Evolutionary conservation across 1,140 invertebrate species (phyloP).

Genomic region (Drosophila nigromelanica): DNA sequence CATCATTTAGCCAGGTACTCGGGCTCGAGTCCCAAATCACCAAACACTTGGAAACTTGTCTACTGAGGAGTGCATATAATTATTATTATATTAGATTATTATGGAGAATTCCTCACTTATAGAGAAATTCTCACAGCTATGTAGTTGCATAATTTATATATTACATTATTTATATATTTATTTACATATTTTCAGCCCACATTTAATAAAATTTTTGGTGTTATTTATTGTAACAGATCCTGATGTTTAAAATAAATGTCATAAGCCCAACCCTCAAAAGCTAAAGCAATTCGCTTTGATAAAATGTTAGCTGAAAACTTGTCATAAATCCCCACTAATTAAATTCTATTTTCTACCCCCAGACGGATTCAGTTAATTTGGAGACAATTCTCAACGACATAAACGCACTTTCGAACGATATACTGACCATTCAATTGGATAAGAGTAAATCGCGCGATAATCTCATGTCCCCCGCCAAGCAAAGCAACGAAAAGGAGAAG

Average conservation of each 20-base stretch:
- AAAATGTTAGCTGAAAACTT: not conserved
- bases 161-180: too few relatives aligned
- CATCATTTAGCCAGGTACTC: too few relatives aligned
- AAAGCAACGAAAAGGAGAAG: conserved; percentile 53
- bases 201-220: not conserved
- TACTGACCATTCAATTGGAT: conserved; percentile 77
- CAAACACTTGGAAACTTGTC: too few relatives aligned
- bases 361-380: conserved; percentile 84
- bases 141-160: too few relatives aligned
- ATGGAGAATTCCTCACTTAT: too few relatives aligned
- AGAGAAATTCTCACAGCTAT: too few relatives aligned
- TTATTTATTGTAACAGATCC: not conserved
- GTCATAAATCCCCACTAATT: not conserved
- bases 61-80: too few relatives aligned
- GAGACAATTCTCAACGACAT: conserved; percentile 85
- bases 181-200: not conserved
- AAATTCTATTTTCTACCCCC: not conserved
- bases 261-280: not conserved
- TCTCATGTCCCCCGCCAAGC: conserved; percentile 22
- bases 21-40: too few relatives aligned
- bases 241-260: not conserved
- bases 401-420: conserved; percentile 85
- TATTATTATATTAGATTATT: too few relatives aligned
- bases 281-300: not conserved
- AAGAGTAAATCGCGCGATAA: conserved; percentile 76